phyloP scores from a whole-genome alignment of 1,140 invertebrate species.

The Steinernema khuongi region DNA sequence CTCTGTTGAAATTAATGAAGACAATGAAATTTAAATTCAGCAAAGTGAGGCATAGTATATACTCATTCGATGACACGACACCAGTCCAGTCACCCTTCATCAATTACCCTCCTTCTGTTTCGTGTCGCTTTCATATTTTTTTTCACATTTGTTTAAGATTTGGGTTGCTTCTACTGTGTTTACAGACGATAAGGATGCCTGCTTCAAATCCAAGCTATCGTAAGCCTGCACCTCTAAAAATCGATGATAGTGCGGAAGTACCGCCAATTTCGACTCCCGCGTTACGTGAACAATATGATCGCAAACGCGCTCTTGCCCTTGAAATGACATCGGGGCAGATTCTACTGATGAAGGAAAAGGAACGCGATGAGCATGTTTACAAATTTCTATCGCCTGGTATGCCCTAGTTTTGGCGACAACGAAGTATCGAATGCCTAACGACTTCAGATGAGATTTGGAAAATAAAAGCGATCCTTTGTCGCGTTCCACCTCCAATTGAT shows the following conservation, averaged over 20 bases:
- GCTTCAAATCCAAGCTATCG: neutral
- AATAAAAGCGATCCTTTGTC: neutral
- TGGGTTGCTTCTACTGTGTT: neutral
- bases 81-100: no score
- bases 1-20: no score
- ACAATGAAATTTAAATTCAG: no score
- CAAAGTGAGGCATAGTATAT: no score
- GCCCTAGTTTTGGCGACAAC: no score
- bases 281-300: neutral
- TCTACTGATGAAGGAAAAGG: neutral
- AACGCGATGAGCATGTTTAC: neutral
- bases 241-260: neutral
- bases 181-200: neutral
- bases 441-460: neutral
- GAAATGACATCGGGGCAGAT: neutral
- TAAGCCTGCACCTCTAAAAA: neutral
- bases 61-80: no score
- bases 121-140: no score
- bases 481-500: neutral
- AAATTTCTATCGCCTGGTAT: conserved; percentile 1
- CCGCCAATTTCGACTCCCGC: neutral
- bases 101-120: no score
- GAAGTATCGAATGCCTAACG: neutral
- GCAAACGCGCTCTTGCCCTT: neutral
- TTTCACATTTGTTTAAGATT: no score